Evolutionary conservation across 1,140 invertebrate species (phyloP).

Genomic region (Stenopsyche tienmushanensis): DNA sequence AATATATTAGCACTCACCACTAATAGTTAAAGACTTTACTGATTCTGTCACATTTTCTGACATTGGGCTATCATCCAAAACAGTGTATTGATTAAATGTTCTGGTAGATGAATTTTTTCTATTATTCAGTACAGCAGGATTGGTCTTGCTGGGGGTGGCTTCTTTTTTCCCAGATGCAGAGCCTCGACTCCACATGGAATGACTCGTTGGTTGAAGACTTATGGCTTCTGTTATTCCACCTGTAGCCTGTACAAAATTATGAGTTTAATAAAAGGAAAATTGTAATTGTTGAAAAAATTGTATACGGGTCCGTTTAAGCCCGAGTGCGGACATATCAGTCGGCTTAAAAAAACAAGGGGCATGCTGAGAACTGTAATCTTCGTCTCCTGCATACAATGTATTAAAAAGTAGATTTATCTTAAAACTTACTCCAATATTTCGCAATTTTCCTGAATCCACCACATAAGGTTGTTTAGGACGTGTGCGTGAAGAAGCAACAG

Average conservation of each 20-base stretch:
- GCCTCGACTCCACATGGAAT: slow-evolving; percentile 29
- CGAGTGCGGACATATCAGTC: too few relatives aligned
- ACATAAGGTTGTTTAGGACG: slow-evolving; percentile 46
- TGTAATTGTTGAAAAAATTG: not conserved
- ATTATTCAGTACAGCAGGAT: not conserved
- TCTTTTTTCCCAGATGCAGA: slow-evolving; percentile 30
- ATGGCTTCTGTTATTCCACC: slow-evolving; percentile 7
- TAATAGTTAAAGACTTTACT: too few relatives aligned
- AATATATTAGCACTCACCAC: too few relatives aligned
- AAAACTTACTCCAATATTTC: slow-evolving; percentile 11
- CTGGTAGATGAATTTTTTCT: slow-evolving; percentile 23
- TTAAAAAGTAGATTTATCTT: not conserved
- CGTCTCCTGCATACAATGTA: too few relatives aligned
- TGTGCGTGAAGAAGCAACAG: slow-evolving; percentile 36
- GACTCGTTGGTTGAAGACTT: slow-evolving; percentile 26
- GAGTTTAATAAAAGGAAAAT: slow-evolving; percentile 1
- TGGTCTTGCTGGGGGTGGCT: not conserved
- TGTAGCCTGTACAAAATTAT: slow-evolving; percentile 4
- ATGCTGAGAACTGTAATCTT: too few relatives aligned
- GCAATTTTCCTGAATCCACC: slow-evolving; percentile 57
- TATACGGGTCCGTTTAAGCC: too few relatives aligned
- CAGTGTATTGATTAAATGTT: slow-evolving; percentile 28
- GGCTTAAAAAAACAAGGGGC: too few relatives aligned
- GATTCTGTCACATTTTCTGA: too few relatives aligned
- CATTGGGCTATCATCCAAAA: slow-evolving; percentile 28